Evolutionary conservation across 2,888 invertebrate species (phyloP).

Genomic region (Scaptomyza flava): DNA sequence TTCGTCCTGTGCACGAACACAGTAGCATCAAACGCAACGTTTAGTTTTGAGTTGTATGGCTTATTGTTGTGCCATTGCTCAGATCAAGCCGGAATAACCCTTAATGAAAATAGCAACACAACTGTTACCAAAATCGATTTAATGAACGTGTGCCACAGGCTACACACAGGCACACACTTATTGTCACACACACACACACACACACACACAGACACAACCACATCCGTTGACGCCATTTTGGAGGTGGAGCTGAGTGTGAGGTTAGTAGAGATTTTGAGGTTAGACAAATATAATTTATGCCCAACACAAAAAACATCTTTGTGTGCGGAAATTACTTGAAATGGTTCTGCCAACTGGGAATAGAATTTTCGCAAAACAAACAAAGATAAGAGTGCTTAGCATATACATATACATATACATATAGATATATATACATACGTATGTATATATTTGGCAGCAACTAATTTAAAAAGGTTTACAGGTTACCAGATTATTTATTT

Average conservation of each 20-base stretch:
- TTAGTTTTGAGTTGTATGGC: slow-evolving; percentile 49
- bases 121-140: slow-evolving; percentile 79
- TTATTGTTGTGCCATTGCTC: slow-evolving; percentile 59
- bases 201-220: slow-evolving; percentile 33
- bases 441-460: slow-evolving; percentile 5
- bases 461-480: slow-evolving; percentile 24
- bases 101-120: slow-evolving; percentile 76
- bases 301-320: slow-evolving; percentile 47
- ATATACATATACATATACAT: slow-evolving; percentile 1
- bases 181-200: slow-evolving; percentile 14
- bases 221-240: slow-evolving; percentile 75
- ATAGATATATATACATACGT: slow-evolving; percentile 1
- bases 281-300: slow-evolving; percentile 75
- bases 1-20: slow-evolving; percentile 35
- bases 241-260: background rate
- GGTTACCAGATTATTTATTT: slow-evolving; percentile 40
- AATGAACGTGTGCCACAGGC: slow-evolving; percentile 61
- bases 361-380: slow-evolving; percentile 24
- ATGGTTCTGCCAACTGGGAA: slow-evolving; percentile 41
- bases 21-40: slow-evolving; percentile 7
- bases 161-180: slow-evolving; percentile 14
- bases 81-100: slow-evolving; percentile 78
- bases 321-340: slow-evolving; percentile 47
- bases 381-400: slow-evolving; percentile 5
- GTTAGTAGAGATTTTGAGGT: slow-evolving; percentile 14